Evolutionary conservation across 2,113 vertebrate species (phyloP).

Genomic region (Cichladusa arquata): DNA sequence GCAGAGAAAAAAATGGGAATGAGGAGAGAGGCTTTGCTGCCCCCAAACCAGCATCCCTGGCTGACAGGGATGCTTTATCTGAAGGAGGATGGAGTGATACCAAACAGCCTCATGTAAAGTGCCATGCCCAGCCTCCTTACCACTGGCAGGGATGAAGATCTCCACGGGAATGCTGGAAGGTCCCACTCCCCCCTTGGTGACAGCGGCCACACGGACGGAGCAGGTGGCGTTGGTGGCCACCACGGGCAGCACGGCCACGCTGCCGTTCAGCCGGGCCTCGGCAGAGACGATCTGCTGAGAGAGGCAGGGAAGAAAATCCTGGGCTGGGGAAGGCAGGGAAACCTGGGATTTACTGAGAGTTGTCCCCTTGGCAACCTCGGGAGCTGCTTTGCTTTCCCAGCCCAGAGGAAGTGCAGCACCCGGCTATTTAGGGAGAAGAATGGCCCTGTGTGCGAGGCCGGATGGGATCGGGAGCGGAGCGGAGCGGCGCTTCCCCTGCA

Average conservation of each 20-base stretch:
- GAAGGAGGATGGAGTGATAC: background rate
- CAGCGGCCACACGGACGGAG: constrained; percentile 81
- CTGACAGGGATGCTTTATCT: background rate
- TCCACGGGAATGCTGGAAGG: constrained; percentile 78
- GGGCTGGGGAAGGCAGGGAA: background rate
- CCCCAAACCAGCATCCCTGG: background rate
- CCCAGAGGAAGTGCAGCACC: background rate
- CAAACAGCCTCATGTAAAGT: background rate
- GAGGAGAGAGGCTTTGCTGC: background rate
- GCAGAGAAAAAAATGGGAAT: background rate
- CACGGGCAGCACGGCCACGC: constrained; percentile 35
- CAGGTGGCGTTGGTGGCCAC: constrained; percentile 82
- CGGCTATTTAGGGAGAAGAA: constrained; percentile 3
- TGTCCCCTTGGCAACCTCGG: background rate
- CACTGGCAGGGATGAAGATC: constrained; percentile 77
- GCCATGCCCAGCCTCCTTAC: constrained; percentile 63
- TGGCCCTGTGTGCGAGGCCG: background rate
- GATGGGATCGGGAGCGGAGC: background rate
- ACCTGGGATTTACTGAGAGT: background rate
- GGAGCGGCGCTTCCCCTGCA: background rate
- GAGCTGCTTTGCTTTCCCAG: background rate
- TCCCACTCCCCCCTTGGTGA: constrained; percentile 85
- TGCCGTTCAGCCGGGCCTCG: background rate
- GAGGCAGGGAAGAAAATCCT: background rate
- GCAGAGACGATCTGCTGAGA: constrained; percentile 46